These are phyloP conservation scores for Phocides pigmalion DNA, from an alignment of 1,140 invertebrate genomes.

Conservation along the genomic window DNA sequence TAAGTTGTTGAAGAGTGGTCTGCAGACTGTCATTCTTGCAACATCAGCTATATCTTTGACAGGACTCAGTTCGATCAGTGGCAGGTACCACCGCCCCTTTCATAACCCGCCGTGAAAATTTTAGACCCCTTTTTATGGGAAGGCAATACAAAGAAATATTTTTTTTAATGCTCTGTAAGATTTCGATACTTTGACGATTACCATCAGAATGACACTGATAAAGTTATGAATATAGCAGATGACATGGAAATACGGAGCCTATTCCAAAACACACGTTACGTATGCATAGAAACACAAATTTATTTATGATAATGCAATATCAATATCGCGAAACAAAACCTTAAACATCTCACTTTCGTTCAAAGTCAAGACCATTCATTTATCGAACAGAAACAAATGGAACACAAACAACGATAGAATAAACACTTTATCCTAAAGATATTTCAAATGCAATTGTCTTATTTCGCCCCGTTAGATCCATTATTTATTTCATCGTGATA, in stretches of 20 bases:
- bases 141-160: no score
- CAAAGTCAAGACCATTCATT: slow-evolving; percentile 34
- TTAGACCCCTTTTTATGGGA: no score
- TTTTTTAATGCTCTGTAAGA: no score
- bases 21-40: no score
- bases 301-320: neutral
- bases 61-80: no score
- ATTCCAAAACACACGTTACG: neutral
- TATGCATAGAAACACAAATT: slow-evolving; percentile 6
- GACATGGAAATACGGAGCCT: no score
- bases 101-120: no score
- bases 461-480: slow-evolving; percentile 35
- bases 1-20: no score
- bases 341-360: slow-evolving; percentile 13
- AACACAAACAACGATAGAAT: slow-evolving; percentile 42
- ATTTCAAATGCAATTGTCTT: slow-evolving; percentile 43
- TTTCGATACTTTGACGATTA: no score
- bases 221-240: neutral
- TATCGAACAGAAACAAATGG: slow-evolving; percentile 37
- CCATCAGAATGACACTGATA: neutral
- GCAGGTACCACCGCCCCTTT: no score
- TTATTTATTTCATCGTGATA: slow-evolving; percentile 37
- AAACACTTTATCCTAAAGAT: slow-evolving; percentile 39
- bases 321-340: neutral
- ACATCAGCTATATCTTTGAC: no score